Percentiles rank a stretch among this genome's conserved stretches.
These are phyloP conservation scores for Volucella inflata DNA, from an alignment of 2,888 invertebrate species.

Conservation along the genomic window DNA sequence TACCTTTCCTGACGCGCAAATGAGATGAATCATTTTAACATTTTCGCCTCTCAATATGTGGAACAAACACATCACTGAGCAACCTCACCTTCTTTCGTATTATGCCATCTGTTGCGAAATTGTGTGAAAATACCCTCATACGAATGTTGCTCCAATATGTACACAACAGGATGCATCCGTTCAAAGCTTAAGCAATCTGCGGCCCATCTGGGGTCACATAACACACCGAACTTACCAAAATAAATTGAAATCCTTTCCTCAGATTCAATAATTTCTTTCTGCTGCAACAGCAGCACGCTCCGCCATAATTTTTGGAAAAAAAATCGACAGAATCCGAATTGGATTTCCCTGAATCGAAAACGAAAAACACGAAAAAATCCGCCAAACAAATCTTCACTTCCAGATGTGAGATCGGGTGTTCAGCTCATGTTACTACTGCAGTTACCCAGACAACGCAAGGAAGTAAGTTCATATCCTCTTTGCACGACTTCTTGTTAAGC, in stretches of 20 bases:
- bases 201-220: slow-evolving; percentile 5
- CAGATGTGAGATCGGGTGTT: slow-evolving; percentile 62
- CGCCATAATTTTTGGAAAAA: slow-evolving; percentile 29
- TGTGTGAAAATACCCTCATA: too few species aligned
- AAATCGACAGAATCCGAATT: slow-evolving; percentile 25
- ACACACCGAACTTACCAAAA: not conserved
- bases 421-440: not conserved
- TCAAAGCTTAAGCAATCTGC: not conserved
- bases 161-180: too few species aligned
- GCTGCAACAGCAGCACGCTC: not conserved
- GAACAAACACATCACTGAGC: too few species aligned
- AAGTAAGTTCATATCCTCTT: slow-evolving; percentile 50
- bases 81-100: too few species aligned
- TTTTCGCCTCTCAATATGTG: too few species aligned
- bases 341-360: slow-evolving; percentile 43
- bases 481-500: slow-evolving; percentile 28
- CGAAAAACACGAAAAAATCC: not conserved
- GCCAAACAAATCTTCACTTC: slow-evolving; percentile 25
- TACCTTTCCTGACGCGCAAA: too few species aligned
- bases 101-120: too few species aligned
- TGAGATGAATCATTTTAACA: too few species aligned
- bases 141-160: too few species aligned
- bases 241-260: slow-evolving; percentile 3
- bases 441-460: slow-evolving; percentile 20
- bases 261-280: slow-evolving; percentile 21